Evolutionary conservation across 2,113 vertebrate genomes (phyloP), one percentile per base, ranked within the genome.

Genomic region (Coturnix japonica): DNA sequence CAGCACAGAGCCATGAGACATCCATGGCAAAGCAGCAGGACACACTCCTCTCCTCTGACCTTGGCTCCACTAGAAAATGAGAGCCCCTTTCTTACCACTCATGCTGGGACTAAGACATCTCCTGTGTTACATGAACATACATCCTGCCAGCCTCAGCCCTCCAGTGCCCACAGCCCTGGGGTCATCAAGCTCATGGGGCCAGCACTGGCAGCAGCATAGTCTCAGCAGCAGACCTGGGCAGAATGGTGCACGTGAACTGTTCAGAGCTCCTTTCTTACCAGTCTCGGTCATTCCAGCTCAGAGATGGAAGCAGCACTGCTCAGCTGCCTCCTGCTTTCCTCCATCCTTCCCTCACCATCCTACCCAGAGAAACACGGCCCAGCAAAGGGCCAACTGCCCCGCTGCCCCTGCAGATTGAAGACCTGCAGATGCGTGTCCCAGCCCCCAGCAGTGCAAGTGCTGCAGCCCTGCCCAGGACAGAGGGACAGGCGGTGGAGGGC

Each of bases 301-400:
- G 61, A 37, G 28, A 80, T 26, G 4, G 18, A 30, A 88, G 35
- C 44, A 91, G 47, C 76, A 31, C 20, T 56, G 43, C 25, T 31
- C 11, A 1, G 35, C 57, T 25, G 53, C 41, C 11, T 69, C 63
- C 74, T 72, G 67, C 47, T 69, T 37, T 49, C 26, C 53, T 84
- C 26, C 61, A 35, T 5, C 76, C 60, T 63, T 70, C 28, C 74
- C 8, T 10, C 5, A 37, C 31, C 4, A n/a, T 61, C 30, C 47
- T 33, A 9, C 44, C 17, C 20, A 11, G 23, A 30, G 60, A 46
- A 37, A 59, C 1, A 1, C 12, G 78, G 33, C 25, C 37, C 33
- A 1, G 16, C 28, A 8, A 43, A 9, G 30, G 54, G 11, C 31
- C 47, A 44, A 9, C 21, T 0, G 3, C 18, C 23, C 39, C 31